Evolutionary conservation across 2,113 vertebrate species (phyloP).

Genomic region (Struthidea cinerea): DNA sequence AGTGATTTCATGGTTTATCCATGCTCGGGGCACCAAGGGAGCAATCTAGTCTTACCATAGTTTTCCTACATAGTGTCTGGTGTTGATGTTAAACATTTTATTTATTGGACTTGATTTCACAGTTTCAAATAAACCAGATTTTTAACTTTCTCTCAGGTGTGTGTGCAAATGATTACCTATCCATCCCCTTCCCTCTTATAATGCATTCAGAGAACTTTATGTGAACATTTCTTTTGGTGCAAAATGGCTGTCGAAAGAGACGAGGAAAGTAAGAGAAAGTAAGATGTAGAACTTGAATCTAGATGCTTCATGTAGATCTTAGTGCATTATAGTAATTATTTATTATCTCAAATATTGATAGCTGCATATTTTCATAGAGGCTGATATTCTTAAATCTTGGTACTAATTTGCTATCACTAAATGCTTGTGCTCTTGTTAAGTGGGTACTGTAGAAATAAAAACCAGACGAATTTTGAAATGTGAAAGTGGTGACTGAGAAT

Average conservation of each 20-base stretch:
- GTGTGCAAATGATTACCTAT: not conserved
- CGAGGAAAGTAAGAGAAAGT: not conserved
- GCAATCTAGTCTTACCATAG: not conserved
- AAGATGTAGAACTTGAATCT: not conserved
- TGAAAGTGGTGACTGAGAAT: not conserved
- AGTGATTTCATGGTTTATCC: not conserved
- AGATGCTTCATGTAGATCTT: not conserved
- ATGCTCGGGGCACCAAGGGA: not conserved
- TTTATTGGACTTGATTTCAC: slow-evolving; percentile 12
- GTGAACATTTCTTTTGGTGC: not conserved
- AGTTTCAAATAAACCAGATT: slow-evolving; percentile 40
- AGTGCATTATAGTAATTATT: not conserved
- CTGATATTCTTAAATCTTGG: not conserved
- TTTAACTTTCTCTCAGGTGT: not conserved
- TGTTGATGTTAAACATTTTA: not conserved
- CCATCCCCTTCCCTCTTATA: not conserved
- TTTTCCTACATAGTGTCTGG: not conserved
- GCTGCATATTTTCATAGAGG: not conserved
- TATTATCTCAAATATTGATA: not conserved
- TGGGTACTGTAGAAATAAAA: not conserved
- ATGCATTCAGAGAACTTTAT: not conserved
- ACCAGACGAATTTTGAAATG: not conserved
- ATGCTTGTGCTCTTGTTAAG: not conserved
- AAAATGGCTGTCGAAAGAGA: not conserved
- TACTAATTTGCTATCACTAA: not conserved